Percentiles rank a stretch among this genome's conserved stretches.
Conservation (phyloP, 2,113 vertebrate genomes). For the Barbus barbus region DNA sequence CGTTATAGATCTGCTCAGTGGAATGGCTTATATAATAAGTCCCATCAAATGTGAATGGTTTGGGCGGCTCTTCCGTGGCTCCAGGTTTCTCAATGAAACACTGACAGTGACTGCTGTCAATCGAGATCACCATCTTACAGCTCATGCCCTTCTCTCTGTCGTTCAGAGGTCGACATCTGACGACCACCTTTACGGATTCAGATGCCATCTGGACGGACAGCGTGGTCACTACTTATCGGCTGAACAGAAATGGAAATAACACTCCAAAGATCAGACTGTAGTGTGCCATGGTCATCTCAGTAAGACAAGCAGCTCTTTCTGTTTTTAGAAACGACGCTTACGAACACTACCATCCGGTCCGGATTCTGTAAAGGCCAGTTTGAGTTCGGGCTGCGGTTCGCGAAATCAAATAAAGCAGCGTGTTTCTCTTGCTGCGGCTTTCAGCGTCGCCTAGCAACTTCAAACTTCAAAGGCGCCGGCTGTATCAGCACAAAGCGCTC, state of each 20-base stretch:
- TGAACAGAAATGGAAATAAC: not conserved
- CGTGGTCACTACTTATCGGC: not conserved
- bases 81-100: conserved; percentile 82
- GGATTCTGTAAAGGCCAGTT: not conserved
- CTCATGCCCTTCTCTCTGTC: conserved; percentile 75
- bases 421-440: conserved; percentile 52
- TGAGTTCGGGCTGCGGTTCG: not conserved
- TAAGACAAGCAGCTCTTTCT: not conserved
- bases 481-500: not conserved
- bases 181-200: conserved; percentile 83
- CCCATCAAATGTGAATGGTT: conserved; percentile 89
- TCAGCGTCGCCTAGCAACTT: conserved; percentile 76
- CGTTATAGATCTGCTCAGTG: conserved; percentile 89
- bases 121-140: conserved; percentile 73
- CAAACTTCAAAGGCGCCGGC: conserved; percentile 42
- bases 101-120: conserved; percentile 75
- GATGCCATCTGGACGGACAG: conserved; percentile 70
- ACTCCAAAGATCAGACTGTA: not conserved
- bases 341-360: not conserved
- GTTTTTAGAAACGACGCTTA: not conserved
- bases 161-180: conserved; percentile 82
- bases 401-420: not conserved
- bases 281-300: too few relatives aligned
- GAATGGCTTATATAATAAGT: conserved; percentile 77
- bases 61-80: conserved; percentile 73